phyloP scores from a whole-genome alignment of 2,797 vertebrate species.

The Pangasius larnaudii region DNA sequence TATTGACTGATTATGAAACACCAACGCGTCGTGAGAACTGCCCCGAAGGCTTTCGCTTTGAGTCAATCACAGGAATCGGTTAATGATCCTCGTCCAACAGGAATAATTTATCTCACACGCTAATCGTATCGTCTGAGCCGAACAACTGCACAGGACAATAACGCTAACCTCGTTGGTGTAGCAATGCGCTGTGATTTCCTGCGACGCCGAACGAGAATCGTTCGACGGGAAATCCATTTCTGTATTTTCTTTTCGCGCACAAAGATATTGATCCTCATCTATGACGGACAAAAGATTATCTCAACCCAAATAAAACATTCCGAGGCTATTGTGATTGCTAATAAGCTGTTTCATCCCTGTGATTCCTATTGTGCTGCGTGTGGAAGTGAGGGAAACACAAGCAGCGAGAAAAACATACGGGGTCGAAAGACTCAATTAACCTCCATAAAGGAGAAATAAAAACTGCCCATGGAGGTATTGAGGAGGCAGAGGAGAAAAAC shows the following conservation, averaged over 20 bases:
- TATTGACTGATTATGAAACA: conserved; percentile 64
- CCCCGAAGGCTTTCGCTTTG: conserved; percentile 62
- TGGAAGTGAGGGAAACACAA: conserved; percentile 52
- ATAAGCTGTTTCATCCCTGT: conserved; percentile 46
- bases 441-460: conserved; percentile 65
- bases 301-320: not conserved
- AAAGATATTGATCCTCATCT: conserved; percentile 1
- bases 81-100: conserved; percentile 75
- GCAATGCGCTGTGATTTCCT: conserved; percentile 75
- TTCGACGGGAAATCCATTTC: conserved; percentile 55
- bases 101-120: conserved; percentile 75
- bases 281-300: not conserved
- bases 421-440: conserved; percentile 79
- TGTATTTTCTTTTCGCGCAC: not conserved
- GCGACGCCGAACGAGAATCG: conserved; percentile 51
- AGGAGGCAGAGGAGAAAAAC: conserved; percentile 53
- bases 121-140: conserved; percentile 75
- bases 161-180: conserved; percentile 71
- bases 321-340: conserved; percentile 13
- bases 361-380: conserved; percentile 56
- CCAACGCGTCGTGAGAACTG: conserved; percentile 70
- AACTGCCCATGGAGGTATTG: conserved; percentile 51
- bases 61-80: conserved; percentile 74
- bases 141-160: conserved; percentile 76
- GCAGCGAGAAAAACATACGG: conserved; percentile 59